Percentiles rank a stretch among this genome's conserved stretches.
Conservation (phyloP, 2,888 invertebrate genomes). For the Eumacrocentrus americanus region DNA sequence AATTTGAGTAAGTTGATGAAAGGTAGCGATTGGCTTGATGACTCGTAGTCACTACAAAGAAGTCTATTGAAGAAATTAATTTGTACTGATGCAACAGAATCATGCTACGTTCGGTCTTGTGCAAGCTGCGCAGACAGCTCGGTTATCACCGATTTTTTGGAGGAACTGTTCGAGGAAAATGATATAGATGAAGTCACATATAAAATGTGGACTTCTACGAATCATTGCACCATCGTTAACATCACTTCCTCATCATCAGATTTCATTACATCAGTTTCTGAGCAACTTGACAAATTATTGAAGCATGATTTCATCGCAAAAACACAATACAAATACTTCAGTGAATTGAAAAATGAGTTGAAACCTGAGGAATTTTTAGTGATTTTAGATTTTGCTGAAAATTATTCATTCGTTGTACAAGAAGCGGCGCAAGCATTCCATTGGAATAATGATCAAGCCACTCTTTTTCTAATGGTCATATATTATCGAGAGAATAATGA, state of each 20-base stretch:
- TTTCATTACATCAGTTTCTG: neutral
- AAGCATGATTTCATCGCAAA: neutral
- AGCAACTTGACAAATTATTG: neutral
- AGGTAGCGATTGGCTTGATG: too few species aligned
- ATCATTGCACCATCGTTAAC: neutral
- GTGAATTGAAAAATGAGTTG: neutral
- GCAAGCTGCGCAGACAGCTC: neutral
- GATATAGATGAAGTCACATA: neutral
- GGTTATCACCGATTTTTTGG: neutral
- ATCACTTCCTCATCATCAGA: neutral
- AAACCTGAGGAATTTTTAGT: neutral
- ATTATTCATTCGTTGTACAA: slow-evolving; percentile 4
- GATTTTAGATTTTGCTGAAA: neutral
- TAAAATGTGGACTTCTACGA: neutral
- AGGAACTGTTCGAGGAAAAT: neutral
- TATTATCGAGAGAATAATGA: neutral
- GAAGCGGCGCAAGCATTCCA: neutral
- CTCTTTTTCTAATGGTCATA: neutral
- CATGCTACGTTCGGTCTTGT: neutral
- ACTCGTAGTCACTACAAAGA: too few species aligned
- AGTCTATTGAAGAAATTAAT: neutral
- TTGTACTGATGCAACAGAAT: neutral
- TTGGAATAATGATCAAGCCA: slow-evolving; percentile 1
- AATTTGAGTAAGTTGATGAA: too few species aligned
- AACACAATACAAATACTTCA: neutral